These are phyloP conservation scores for Oncorhynchus clarkii DNA, from an alignment of 2,113 vertebrate species.

Conservation along the genomic window DNA sequence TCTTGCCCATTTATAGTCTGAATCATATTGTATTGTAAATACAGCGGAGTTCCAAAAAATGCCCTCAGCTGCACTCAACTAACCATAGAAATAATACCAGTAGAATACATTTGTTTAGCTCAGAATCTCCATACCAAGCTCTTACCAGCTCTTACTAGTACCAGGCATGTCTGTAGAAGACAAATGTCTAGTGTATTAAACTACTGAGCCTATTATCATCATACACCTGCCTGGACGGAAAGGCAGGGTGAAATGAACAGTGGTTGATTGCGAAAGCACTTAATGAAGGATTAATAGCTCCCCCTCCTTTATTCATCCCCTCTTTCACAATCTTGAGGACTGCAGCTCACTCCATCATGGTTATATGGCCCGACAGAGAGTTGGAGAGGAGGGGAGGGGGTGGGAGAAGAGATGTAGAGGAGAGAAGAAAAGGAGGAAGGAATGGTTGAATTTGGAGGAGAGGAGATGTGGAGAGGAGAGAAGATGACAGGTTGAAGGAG, in stretches of 20 bases:
- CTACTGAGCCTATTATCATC: neutral
- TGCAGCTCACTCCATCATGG: slow-evolving; percentile 2
- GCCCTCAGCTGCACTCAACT: too few species aligned
- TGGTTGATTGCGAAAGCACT: neutral
- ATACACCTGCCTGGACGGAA: neutral
- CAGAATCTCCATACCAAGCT: neutral
- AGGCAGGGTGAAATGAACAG: neutral
- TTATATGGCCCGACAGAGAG: neutral
- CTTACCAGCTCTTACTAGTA: neutral
- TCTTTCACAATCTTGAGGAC: slow-evolving; percentile 5
- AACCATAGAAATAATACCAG: neutral
- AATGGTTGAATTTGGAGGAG: neutral
- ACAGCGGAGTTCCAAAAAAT: too few species aligned
- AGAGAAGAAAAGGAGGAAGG: neutral
- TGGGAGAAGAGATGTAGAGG: neutral
- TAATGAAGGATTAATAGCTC: slow-evolving; percentile 1
- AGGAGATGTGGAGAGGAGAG: neutral
- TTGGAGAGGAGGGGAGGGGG: neutral
- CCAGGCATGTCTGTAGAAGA: neutral
- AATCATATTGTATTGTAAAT: too few species aligned
- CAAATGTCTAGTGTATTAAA: neutral
- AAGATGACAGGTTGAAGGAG: neutral
- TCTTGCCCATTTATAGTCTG: too few species aligned
- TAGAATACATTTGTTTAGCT: neutral
- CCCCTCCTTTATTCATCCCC: neutral